A percentile compares a stretch with the other conserved stretches of the same genome.
Evolutionary conservation across 2,797 vertebrate species (phyloP).

Genomic region (Acropternis orthonyx): DNA sequence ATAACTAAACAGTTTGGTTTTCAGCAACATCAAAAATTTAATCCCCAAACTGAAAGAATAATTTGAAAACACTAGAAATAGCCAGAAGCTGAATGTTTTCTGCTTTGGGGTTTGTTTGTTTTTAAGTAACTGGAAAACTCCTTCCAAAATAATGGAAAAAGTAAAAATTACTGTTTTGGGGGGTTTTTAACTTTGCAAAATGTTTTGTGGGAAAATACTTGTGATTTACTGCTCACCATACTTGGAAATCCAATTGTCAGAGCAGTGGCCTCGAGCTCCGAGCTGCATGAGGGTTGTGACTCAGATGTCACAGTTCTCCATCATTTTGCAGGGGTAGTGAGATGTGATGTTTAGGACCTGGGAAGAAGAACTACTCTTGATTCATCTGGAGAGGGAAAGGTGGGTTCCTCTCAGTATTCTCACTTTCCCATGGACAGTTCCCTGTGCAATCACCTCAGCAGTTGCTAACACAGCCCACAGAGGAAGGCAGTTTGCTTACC

Average conservation of each 20-base stretch:
- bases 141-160: not conserved
- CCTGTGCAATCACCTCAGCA: not conserved
- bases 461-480: not conserved
- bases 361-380: not conserved
- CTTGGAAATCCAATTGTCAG: not conserved
- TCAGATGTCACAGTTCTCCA: not conserved
- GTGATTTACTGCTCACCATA: not conserved
- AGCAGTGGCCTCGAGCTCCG: not conserved
- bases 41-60: slow-evolving; percentile 16
- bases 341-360: not conserved
- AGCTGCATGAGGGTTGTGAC: not conserved
- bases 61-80: slow-evolving; percentile 32
- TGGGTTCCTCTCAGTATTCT: not conserved
- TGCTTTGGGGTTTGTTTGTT: not conserved
- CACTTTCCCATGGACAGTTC: not conserved
- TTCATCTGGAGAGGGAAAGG: not conserved
- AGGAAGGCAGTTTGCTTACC: not conserved
- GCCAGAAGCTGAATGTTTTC: slow-evolving; percentile 7
- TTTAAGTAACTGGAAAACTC: slow-evolving; percentile 10
- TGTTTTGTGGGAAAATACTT: not conserved
- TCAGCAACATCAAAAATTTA: slow-evolving; percentile 21
- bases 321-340: not conserved
- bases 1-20: slow-evolving; percentile 28
- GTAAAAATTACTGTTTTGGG: not conserved
- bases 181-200: not conserved